These are phyloP conservation scores for Dusona sp. DNA, from an alignment of 2,888 invertebrate species.

Conservation along the genomic window DNA sequence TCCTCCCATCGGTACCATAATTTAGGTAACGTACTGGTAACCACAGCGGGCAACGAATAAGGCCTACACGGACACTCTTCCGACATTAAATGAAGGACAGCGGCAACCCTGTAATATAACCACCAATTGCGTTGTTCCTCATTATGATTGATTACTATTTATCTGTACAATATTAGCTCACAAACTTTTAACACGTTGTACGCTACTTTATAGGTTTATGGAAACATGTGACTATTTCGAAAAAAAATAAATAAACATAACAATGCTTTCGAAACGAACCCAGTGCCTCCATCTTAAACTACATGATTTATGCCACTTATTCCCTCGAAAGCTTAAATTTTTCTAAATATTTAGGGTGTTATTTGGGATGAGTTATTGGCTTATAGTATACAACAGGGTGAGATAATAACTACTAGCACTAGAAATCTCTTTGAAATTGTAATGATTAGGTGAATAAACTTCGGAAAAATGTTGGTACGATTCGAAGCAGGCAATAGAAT, in stretches of 20 bases:
- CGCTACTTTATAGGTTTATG: neutral
- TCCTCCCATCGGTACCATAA: slow-evolving; percentile 37
- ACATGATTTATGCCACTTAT: neutral
- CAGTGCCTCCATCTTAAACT: neutral
- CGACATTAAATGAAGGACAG: slow-evolving; percentile 34
- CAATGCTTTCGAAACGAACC: neutral
- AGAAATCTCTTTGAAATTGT: neutral
- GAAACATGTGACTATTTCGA: neutral
- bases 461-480: neutral
- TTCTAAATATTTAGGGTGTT: neutral
- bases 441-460: neutral
- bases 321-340: neutral
- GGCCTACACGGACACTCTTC: slow-evolving; percentile 48
- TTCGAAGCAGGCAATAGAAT: neutral
- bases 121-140: neutral
- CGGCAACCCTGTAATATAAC: neutral
- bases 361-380: too few relatives aligned
- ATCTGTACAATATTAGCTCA: neutral
- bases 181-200: neutral
- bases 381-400: neutral
- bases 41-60: slow-evolving; percentile 41
- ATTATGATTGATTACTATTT: neutral
- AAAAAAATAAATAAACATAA: neutral
- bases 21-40: slow-evolving; percentile 21
- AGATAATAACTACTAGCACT: neutral